Evolutionary conservation across 2,888 invertebrate species (phyloP).

Genomic region (Agonopterix arenella): DNA sequence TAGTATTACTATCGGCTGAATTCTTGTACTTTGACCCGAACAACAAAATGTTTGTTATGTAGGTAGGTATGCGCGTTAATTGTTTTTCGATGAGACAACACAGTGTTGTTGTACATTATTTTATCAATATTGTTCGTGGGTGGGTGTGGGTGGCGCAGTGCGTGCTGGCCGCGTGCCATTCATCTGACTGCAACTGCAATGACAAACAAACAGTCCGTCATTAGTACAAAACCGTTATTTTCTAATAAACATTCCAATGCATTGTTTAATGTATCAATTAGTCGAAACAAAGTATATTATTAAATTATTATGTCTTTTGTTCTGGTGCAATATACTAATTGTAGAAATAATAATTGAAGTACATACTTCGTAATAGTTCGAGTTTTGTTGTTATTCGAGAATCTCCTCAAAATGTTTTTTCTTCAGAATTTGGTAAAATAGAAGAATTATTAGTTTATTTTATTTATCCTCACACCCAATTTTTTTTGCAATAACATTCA

Average conservation of each 20-base stretch:
- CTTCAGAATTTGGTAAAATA: too few relatives aligned
- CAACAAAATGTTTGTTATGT: slow-evolving; percentile 27
- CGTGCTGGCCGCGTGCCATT: slow-evolving; percentile 22
- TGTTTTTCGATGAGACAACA: slow-evolving; percentile 36
- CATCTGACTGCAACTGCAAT: slow-evolving; percentile 18
- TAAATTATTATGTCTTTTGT: too few relatives aligned
- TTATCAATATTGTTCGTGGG: slow-evolving; percentile 23
- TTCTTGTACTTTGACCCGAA: slow-evolving; percentile 46
- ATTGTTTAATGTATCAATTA: too few relatives aligned
- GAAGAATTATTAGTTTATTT: too few relatives aligned
- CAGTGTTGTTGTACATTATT: slow-evolving; percentile 19
- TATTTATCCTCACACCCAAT: too few relatives aligned
- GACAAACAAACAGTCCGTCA: slow-evolving; percentile 21
- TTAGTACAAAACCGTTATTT: neutral
- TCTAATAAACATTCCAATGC: neutral
- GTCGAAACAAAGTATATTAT: too few relatives aligned
- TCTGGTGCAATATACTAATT: too few relatives aligned
- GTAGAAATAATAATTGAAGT: too few relatives aligned
- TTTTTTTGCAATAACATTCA: too few relatives aligned
- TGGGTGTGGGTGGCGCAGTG: slow-evolving; percentile 11
- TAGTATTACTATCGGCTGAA: slow-evolving; percentile 33
- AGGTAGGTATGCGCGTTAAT: slow-evolving; percentile 32
- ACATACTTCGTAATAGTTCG: too few relatives aligned
- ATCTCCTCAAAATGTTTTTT: too few relatives aligned
- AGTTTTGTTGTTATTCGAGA: too few relatives aligned